A percentile compares a stretch with the other conserved stretches of the same genome.
These are phyloP conservation scores for Argyrosomus regius DNA, from an alignment of 2,797 vertebrate genomes.

Conservation along the genomic window DNA sequence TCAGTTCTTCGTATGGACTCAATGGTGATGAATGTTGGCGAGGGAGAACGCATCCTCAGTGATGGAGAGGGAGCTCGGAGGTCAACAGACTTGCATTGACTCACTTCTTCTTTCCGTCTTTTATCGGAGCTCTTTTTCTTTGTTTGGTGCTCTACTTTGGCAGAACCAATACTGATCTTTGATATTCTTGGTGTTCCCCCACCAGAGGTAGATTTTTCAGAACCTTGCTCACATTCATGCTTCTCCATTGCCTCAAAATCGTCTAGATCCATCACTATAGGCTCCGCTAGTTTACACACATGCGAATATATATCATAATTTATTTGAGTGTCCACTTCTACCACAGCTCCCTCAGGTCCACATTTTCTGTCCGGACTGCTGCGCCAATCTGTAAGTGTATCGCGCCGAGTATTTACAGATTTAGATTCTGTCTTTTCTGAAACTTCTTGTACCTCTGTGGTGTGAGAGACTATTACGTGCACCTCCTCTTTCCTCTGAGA, in stretches of 20 bases:
- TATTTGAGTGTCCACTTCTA: constrained; percentile 76
- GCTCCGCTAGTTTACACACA: constrained; percentile 80
- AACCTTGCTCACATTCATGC: constrained; percentile 76
- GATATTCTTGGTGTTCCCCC: constrained; percentile 78
- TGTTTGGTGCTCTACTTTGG: constrained; percentile 78
- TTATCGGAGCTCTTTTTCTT: constrained; percentile 73
- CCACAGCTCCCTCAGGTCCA: constrained; percentile 71
- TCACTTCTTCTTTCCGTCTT: constrained; percentile 76
- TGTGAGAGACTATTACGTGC: constrained; percentile 84
- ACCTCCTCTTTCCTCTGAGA: constrained; percentile 84
- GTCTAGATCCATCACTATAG: constrained; percentile 80
- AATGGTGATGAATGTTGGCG: constrained; percentile 92
- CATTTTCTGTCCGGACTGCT: constrained; percentile 81
- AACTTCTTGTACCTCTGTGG: constrained; percentile 84
- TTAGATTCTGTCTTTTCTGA: constrained; percentile 79
- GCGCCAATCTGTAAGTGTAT: constrained; percentile 84
- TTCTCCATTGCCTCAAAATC: constrained; percentile 78
- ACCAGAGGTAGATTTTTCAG: constrained; percentile 70
- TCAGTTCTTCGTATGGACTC: constrained; percentile 88
- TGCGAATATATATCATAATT: constrained; percentile 81
- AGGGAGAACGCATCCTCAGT: constrained; percentile 87
- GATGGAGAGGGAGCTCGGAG: constrained; percentile 82
- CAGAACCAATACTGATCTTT: constrained; percentile 82
- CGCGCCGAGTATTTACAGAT: constrained; percentile 84
- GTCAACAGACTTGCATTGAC: constrained; percentile 75